Base-by-base conservation (phyloP, 2,113 vertebrate species). In the Accipiter virgatus region DNA sequence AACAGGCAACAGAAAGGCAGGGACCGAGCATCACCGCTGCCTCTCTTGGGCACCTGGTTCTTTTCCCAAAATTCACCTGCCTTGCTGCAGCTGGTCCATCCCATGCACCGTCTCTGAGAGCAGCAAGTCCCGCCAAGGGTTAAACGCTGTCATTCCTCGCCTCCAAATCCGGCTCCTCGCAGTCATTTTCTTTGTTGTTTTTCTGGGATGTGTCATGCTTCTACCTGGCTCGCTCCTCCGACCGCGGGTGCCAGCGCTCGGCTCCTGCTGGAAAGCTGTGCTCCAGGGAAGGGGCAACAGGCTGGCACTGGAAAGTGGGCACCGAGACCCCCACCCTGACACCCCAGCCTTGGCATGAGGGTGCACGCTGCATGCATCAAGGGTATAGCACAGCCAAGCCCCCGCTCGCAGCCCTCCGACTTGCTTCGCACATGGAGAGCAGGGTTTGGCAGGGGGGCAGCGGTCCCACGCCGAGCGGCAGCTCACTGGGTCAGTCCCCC, bases 101-200 rank as follows among this genome's bases (percentile, higher is more conserved):
- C 43, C 18, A 0, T 2, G 8, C 11, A 6, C 7, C 0, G 0
- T 11, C 16, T 27, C 25, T 1, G 5, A 21, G 31, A 68, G 34
- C 65, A 58, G 31, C 1, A 5, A 78, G 27, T 38, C 26, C 29
- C 3, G 1, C 11, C 42, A 34, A 59, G 53, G 55, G 73, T 68
- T 84, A 81, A 86, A n/a, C 1, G 1, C 11, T 13, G 9, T 27
- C 73, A 36, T 40, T 43, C n/a, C n/a, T 91, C 2, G 1, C 34
- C 61, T 75, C 72, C 31, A 83, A 85, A 88, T 31, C 36, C 21
- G 1, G 29, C 42, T 88, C 38, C 43, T 61, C 3, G 1, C 4
- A 78, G 36, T 13, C 2, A 9, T 47, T 81, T 81, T 58, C 31
- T 66, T 22, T 10, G 25, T 31, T 81, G 53, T 26, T 74, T 86